Evolutionary conservation across 2,113 vertebrate genomes (phyloP), one percentile per base, ranked within the genome.

Genomic region (Campylomormyrus tamandua): DNA sequence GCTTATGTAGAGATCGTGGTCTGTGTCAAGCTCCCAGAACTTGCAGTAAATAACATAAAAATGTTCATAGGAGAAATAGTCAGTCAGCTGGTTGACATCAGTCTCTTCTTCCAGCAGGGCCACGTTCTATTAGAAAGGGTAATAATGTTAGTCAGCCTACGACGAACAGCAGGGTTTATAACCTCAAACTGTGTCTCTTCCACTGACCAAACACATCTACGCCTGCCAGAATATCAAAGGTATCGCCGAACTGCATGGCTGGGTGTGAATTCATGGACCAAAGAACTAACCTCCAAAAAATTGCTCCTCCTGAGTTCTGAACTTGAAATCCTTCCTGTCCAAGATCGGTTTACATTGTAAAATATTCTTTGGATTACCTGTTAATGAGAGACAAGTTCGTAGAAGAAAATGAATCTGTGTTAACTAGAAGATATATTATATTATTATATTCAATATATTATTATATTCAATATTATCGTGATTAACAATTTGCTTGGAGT

Each of bases 41-140:
- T 99, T 99, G 94, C 98, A 99, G 94, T 99, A 99, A 92, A 99
- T 98, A 52, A 99, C 98, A 15, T 99, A 99, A 93, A 99, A 99
- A 91, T 99, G 98, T 93, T 99, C 98, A 5, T 99, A 99, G 83
- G 98, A 99, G 95, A 99, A 99, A 93, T 96, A 99, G n/a, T 99
- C 98, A 0, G 97, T 98, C 92, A 98, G 94, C 95, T 98, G 98
- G 95, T 99, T 99, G 91, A 99, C 97, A 91, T 99, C 98, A 1
- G 97, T 94, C 91, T 98, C 98, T 62, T 97, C 96, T 92, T 99
- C 98, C 94, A 99, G 94, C 90, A 98, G 93, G 0, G 95, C 95
- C 91, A 99, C 96, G 21, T 97, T 97, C 98, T 99, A 92, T 48
- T 45, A 80, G 89, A 11, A n/a, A 85, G 10, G 85, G 19, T 9